These are phyloP conservation scores for Lepidotrigona ventralis DNA, from an alignment of 1,140 invertebrate genomes.

Conservation along the genomic window DNA sequence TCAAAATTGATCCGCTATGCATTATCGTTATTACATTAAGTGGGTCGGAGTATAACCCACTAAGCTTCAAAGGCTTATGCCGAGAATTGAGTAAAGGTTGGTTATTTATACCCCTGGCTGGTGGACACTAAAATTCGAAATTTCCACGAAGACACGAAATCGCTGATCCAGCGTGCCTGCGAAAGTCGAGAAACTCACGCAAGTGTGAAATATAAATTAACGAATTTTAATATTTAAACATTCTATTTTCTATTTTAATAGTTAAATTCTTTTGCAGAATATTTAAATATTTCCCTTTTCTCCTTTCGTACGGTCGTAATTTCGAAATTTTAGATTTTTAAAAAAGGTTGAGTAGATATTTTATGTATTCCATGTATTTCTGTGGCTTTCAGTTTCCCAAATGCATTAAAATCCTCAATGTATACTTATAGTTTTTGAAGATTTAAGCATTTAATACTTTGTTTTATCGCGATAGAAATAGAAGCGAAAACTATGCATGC, in stretches of 20 bases:
- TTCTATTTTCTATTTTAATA: not conserved
- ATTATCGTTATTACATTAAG: slow-evolving; percentile 49
- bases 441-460: not conserved
- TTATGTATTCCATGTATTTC: too few species aligned
- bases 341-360: too few species aligned
- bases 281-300: not conserved
- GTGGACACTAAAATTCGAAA: slow-evolving; percentile 16
- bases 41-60: slow-evolving; percentile 39
- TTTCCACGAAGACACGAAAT: slow-evolving; percentile 4
- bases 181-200: not conserved
- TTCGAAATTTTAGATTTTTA: too few species aligned
- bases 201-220: not conserved
- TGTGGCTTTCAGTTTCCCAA: too few species aligned
- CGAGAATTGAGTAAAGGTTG: slow-evolving; percentile 37
- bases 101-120: slow-evolving; percentile 26
- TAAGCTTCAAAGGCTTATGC: slow-evolving; percentile 48
- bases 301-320: too few species aligned
- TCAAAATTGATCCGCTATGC: slow-evolving; percentile 46
- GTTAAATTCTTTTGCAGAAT: not conserved
- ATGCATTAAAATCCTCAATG: too few species aligned
- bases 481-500: not conserved
- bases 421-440: not conserved
- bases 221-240: not conserved
- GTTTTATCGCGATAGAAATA: not conserved
- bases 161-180: not conserved